phyloP scores from a whole-genome alignment of 2,113 vertebrate genomes.

The Colaptes auratus region DNA sequence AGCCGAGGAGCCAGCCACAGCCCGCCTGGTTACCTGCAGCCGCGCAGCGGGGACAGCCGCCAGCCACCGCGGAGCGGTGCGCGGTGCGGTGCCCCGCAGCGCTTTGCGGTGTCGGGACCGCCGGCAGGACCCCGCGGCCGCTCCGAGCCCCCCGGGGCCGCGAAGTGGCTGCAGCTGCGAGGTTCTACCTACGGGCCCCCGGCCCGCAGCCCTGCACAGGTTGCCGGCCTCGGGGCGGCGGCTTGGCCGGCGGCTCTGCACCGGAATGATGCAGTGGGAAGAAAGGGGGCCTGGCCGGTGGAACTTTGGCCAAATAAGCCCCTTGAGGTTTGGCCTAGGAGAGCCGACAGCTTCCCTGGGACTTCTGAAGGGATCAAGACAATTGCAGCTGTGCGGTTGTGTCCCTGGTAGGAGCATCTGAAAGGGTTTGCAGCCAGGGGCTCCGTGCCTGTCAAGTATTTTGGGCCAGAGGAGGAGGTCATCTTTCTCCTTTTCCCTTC shows the following conservation, averaged over 20 bases:
- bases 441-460: background rate
- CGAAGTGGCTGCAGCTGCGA: background rate
- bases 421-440: background rate
- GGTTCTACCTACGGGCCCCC: background rate
- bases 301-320: background rate
- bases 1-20: background rate
- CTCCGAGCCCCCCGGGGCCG: background rate
- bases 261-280: background rate
- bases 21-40: background rate
- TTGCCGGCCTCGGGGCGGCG: background rate
- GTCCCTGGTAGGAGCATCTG: accelerated
- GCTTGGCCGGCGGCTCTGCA: background rate
- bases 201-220: background rate
- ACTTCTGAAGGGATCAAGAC: background rate
- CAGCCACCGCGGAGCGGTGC: background rate
- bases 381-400: background rate
- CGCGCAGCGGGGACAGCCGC: background rate
- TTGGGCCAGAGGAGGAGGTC: background rate
- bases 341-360: background rate
- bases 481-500: background rate
- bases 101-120: background rate
- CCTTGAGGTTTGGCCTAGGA: background rate
- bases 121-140: background rate
- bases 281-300: background rate
- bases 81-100: background rate